Percentiles rank a stretch among this genome's conserved stretches.
Conservation (phyloP, 35 echinoderm and acorn worm species). For the Anneissia japonica region DNA sequence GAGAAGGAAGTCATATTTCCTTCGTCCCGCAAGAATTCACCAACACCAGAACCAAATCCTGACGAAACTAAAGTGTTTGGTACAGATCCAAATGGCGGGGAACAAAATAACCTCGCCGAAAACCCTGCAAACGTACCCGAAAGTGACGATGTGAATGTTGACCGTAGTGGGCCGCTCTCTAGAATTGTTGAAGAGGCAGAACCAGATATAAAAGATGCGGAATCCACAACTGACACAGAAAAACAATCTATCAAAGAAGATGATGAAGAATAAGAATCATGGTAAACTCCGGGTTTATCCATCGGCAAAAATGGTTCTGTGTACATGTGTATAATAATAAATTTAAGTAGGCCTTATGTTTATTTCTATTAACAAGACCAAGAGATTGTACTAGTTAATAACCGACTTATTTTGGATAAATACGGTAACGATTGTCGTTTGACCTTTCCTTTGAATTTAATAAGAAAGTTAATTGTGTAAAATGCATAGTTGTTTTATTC, state of each 20-base stretch:
- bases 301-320: too few relatives aligned
- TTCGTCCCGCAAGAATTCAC: conserved; percentile 36
- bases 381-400: too few relatives aligned
- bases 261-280: not conserved
- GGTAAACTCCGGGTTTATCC: too few relatives aligned
- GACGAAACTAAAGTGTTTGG: conserved; percentile 60
- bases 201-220: conserved; percentile 40
- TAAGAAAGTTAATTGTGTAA: too few relatives aligned
- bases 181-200: conserved; percentile 65
- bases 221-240: conserved; percentile 45
- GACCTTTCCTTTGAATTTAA: too few relatives aligned
- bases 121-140: not conserved
- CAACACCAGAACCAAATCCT: conserved; percentile 15
- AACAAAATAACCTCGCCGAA: not conserved
- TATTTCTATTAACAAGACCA: too few relatives aligned
- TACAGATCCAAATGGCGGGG: conserved; percentile 10
- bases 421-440: too few relatives aligned
- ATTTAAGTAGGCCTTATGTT: too few relatives aligned
- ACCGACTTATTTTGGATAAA: too few relatives aligned
- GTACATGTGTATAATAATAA: too few relatives aligned
- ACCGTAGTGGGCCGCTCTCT: conserved; percentile 37
- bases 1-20: conserved; percentile 80
- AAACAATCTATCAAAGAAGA: not conserved
- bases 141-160: not conserved
- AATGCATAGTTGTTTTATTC: too few relatives aligned